These are phyloP conservation scores for Sylvia borin DNA, from an alignment of 2,797 vertebrate species.

Conservation along the genomic window DNA sequence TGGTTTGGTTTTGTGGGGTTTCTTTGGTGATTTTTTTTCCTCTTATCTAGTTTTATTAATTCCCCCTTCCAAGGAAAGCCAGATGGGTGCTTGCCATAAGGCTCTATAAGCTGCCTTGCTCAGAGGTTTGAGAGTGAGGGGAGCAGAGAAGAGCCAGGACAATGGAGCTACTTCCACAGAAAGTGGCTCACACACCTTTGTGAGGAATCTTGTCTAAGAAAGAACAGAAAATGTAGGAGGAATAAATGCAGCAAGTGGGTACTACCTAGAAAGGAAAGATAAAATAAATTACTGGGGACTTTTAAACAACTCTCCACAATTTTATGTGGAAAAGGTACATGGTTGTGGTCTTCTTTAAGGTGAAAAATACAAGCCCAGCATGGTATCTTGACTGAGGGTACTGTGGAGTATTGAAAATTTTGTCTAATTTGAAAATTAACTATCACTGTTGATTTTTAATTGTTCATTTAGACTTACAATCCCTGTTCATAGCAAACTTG, in stretches of 20 bases:
- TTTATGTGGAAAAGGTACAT: neutral
- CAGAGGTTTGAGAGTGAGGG: neutral
- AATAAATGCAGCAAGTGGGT: neutral
- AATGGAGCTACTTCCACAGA: neutral
- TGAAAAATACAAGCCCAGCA: neutral
- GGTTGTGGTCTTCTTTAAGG: neutral
- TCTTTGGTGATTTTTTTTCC: neutral
- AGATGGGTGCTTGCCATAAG: neutral
- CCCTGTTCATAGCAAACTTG: neutral
- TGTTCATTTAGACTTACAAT: neutral
- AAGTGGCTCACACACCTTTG: neutral
- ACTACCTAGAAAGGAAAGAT: neutral
- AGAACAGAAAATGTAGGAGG: neutral
- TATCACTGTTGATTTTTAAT: neutral
- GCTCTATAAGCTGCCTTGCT: neutral
- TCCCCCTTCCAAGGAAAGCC: neutral
- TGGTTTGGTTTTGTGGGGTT: neutral
- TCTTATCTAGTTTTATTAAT: neutral
- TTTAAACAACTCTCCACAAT: neutral
- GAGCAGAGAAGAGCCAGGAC: neutral
- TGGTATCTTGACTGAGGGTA: neutral
- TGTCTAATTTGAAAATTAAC: neutral
- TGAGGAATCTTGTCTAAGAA: neutral
- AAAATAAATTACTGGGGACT: neutral
- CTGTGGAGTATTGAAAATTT: neutral